Evolutionary conservation across 2,113 vertebrate species (phyloP), one percentile per base, ranked within the genome.

Genomic region (Hippolais icterina): DNA sequence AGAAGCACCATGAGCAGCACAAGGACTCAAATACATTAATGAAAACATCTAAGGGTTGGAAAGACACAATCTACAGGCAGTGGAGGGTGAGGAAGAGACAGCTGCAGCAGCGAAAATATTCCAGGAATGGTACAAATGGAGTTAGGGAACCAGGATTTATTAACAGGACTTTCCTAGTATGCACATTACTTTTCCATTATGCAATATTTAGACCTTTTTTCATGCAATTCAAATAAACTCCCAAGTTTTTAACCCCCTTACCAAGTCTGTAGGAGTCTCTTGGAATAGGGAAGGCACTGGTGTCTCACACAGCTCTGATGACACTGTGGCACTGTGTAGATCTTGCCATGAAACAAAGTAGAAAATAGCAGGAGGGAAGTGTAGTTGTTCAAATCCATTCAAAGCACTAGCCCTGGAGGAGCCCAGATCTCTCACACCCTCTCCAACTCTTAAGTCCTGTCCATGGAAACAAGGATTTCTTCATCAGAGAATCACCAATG

Each of bases 241-340:
- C 16, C 17, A 70, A 31, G 19, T 41, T 84, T 88, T 87, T 60
- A 68, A 89, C 15, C 14, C 24, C 35, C 27, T 94, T 85, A 79
- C 24, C 46, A 63, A 83, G 37, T 42, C 27, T 2, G 1, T 11
- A 87, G 44, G n/a, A 85, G 64, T 31, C 23, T 72, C 83, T 35
- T 12, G 37, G 33, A 69, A 74, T 5, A 68, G 50, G 49, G 66
- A 75, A 86, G 27, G 53, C 70, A 42, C 2, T 23, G 35, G 20
- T 74, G 44, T n/a, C 79, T 91, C 39, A 20, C 1, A 2, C 25
- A 37, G 64, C 69, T 75, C n/a, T 39, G 41, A 42, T 10, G 54
- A 75, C 65, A 29, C 24, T 2, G 27, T 41, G n/a, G 71, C 70
- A 60, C n/a, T 20, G 11, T 0, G 0, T 47, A 13, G 20, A 68